Conservation (phyloP, 2,888 invertebrate species). For the Romanomermis culicivorax region DNA sequence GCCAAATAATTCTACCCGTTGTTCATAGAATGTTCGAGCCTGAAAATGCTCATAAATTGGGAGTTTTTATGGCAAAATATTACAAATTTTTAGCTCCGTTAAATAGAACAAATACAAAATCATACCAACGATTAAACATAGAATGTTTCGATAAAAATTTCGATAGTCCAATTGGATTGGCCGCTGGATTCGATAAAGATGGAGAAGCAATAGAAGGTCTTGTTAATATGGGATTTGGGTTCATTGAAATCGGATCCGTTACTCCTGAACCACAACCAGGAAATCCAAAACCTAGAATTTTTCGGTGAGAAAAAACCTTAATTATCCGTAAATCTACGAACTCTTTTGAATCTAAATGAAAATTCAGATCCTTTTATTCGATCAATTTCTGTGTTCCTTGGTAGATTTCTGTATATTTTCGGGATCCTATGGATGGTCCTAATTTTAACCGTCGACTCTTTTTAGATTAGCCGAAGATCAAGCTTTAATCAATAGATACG, state of each 20-base stretch:
- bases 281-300: conserved; percentile 75
- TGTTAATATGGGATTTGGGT: conserved; percentile 62
- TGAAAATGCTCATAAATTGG: conserved; percentile 29
- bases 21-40: conserved; percentile 23
- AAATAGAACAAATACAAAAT: background rate
- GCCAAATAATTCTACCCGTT: conserved; percentile 28
- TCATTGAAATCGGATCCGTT: conserved; percentile 84
- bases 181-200: conserved; percentile 95
- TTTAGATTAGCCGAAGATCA: conserved; percentile 46
- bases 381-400: too few species aligned
- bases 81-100: conserved; percentile 17
- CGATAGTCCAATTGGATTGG: conserved; percentile 79
- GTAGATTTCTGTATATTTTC: too few species aligned
- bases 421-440: too few species aligned
- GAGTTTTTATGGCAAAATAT: conserved; percentile 26
- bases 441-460: too few species aligned
- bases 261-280: conserved; percentile 81
- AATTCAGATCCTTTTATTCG: too few species aligned
- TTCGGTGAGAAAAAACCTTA: too few species aligned
- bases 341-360: too few species aligned
- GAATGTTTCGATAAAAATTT: conserved; percentile 34
- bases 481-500: conserved; percentile 73
- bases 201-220: conserved; percentile 68
- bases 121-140: background rate
- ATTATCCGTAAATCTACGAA: too few species aligned